Base-by-base conservation (phyloP, 2,113 vertebrate genomes). In the Pungitius pungitius region DNA sequence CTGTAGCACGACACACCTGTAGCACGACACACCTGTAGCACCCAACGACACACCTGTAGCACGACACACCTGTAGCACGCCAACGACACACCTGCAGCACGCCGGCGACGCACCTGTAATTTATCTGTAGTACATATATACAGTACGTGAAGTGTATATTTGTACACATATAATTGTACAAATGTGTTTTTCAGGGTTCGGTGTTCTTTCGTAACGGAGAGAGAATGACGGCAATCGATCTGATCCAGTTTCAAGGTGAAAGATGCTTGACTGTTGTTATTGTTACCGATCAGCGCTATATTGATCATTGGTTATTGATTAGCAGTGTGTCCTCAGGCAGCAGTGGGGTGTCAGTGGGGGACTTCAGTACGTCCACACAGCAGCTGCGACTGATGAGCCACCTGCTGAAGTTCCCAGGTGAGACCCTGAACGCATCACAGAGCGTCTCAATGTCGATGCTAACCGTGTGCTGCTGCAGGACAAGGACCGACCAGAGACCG, bases 361-460 rank as follows among this genome's bases (percentile, higher is more conserved):
- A 96, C 70, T 98, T 96, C 77, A 95, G 92, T 6, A 93, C 94
- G 2, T 89, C 93, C 76, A 93, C 91, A 6, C 94, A 95, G 60
- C 94, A 91, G 1, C 90, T 98, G 78, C 89, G 94, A 73, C 93
- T 98, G 63, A 89, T 92, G 78, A 94, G 94, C 7, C 94, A 94
- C 73, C 94, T 93, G 86, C 94, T 98, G 75, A 93, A 88, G 80
- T 97, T 98, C 79, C 94, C 95, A 94, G 96, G 97, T 97, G 94
- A 90, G 69, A 63, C 39, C 18, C 33, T 35, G 1, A 58, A 10
- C 10, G 20, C 12, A 24, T 11, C 1, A 27, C 22, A 18, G 24
- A 26, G 22, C 22, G 17, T 42, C 26, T 52, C 20, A 51, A 20
- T 20, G 4, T 17, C n/a, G 17, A 17, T 3, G 22, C 6, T 9